Evolutionary conservation across 2,797 vertebrate species (phyloP), one percentile per base, ranked within the genome.

Genomic region (Alcedo atthis): DNA sequence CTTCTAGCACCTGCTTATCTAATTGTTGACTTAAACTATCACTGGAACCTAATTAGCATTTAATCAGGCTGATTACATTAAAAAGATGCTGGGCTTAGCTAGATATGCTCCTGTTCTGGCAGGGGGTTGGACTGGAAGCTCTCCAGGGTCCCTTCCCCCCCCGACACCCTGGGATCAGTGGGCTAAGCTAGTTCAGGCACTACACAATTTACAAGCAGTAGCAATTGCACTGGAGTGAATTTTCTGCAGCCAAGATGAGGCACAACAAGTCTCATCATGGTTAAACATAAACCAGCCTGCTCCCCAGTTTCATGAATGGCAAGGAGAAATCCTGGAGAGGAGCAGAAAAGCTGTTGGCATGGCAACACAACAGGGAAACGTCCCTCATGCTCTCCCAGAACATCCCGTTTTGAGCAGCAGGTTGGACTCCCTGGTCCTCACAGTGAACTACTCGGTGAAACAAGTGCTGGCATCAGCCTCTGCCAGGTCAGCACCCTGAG

Each of bases 311-410:
- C 30, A 45, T 75, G 46, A 37, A 58, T 7, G 24, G 37, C 18
- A 71, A 90, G 78, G 28, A 63, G 63, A 83, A 77, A 83, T 86
- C 85, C 67, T 59, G 73, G 91, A 93, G 91, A 85, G 28, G 80
- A 61, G 24, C 4, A 54, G 54, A 82, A 81, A 73, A 46, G 16
- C 30, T 49, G 92, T 90, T 94, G 91, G 64, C 92, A 95, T 89
- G 80, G 94, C 89, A 96, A 96, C 61, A 28, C 70, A 83, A 77
- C 33, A 76, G 92, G 94, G 82, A 95, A 94, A 92, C 87, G 43
- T 43, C 83, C 68, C 55, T 86, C 51, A 16, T 51, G 61, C 15
- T 25, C 21, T 81, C 92, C 85, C 26, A 40, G 94, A 93, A 89
- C 58, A 94, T 88, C 73, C 78, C 30, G 71, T 93, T 93, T 94